phyloP scores from a whole-genome alignment of 2,888 invertebrate genomes.

The Orchesella flavescens region DNA sequence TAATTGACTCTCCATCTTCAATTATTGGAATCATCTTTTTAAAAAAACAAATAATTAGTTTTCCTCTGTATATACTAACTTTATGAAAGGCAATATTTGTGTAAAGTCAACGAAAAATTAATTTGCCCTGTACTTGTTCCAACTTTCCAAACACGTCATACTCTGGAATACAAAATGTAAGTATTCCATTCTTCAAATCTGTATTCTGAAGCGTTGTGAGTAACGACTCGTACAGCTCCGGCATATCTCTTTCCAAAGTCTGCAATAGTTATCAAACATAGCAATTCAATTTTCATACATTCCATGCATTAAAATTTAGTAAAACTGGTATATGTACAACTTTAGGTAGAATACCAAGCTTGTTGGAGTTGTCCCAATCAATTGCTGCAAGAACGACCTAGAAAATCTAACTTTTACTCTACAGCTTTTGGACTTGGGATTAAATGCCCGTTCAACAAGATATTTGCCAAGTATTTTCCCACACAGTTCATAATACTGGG shows the following conservation, averaged over 20 bases:
- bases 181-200: slow-evolving; percentile 85
- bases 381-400: slow-evolving; percentile 92
- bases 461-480: slow-evolving; percentile 96
- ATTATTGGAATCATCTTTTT: slow-evolving; percentile 83
- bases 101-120: too few species aligned
- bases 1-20: slow-evolving; percentile 85
- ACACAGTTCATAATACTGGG: slow-evolving; percentile 93
- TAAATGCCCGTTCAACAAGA: slow-evolving; percentile 92
- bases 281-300: too few species aligned
- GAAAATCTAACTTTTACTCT: slow-evolving; percentile 80
- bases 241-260: slow-evolving; percentile 97
- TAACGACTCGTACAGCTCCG: slow-evolving; percentile 91
- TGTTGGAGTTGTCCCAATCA: slow-evolving; percentile 93
- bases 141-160: slow-evolving; percentile 82
- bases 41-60: too few species aligned
- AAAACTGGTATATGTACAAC: too few species aligned
- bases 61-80: too few species aligned
- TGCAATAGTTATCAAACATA: slow-evolving; percentile 73
- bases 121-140: slow-evolving; percentile 21
- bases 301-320: too few species aligned
- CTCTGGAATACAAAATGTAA: slow-evolving; percentile 91
- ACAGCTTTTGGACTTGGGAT: slow-evolving; percentile 81
- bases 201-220: slow-evolving; percentile 83
- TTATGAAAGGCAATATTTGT: too few species aligned
- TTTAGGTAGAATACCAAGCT: slow-evolving; percentile 17